These are phyloP conservation scores for Brachyptera risi DNA, from an alignment of 2,888 invertebrate species.

Conservation along the genomic window DNA sequence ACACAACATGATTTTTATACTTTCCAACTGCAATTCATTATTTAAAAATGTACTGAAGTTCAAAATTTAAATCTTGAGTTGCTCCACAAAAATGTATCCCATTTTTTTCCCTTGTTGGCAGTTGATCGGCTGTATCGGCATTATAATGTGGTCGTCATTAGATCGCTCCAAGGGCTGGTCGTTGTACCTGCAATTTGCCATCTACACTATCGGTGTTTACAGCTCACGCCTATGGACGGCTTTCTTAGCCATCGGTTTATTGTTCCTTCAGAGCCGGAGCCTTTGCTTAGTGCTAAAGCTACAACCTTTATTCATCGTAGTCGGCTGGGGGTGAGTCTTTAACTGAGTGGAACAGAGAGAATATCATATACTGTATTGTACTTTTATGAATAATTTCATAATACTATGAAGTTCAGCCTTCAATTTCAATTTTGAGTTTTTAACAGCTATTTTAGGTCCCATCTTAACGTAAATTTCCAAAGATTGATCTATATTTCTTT, in stretches of 20 bases:
- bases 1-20: no score
- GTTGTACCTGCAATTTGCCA: conserved; percentile 67
- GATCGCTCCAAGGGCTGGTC: conserved; percentile 55
- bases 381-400: no score
- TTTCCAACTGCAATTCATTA: no score
- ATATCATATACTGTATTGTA: background rate
- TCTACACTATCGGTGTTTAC: conserved; percentile 73
- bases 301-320: conserved; percentile 61
- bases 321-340: conserved; percentile 53
- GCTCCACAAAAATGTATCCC: no score
- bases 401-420: no score
- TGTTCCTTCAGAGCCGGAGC: conserved; percentile 79
- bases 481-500: no score
- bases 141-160: conserved; percentile 67
- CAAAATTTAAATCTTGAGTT: no score
- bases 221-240: conserved; percentile 83
- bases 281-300: conserved; percentile 75
- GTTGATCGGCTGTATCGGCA: conserved; percentile 65
- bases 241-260: conserved; percentile 71
- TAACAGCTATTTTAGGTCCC: no score
- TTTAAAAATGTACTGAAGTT: no score
- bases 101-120: no score
- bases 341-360: background rate
- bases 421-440: no score
- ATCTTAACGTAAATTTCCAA: no score